Conservation (phyloP, 1,140 invertebrate species). For the Micrasema longulum region DNA sequence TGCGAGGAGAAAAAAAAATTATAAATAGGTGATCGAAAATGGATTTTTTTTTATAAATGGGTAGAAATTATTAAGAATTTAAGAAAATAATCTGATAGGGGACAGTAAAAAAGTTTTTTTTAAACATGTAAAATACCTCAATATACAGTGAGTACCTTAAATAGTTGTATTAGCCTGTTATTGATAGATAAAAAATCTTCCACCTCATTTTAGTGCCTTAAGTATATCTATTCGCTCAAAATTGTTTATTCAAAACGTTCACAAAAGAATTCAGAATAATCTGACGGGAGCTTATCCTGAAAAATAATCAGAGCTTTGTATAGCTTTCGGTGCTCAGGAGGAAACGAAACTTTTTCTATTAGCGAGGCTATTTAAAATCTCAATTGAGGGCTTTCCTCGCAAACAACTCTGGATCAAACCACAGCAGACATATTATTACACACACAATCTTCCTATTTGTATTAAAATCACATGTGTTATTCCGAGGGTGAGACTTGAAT, state of each 20-base stretch:
- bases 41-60: too few species aligned
- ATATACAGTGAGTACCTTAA: too few species aligned
- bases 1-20: too few species aligned
- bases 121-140: too few species aligned
- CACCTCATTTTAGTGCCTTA: not conserved
- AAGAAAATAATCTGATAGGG: too few species aligned
- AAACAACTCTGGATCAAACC: slow-evolving; percentile 3
- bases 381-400: slow-evolving; percentile 30
- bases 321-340: slow-evolving; percentile 36
- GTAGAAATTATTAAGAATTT: too few species aligned
- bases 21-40: too few species aligned
- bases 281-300: slow-evolving; percentile 43
- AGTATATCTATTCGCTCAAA: slow-evolving; percentile 33
- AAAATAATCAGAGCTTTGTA: slow-evolving; percentile 49
- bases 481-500: too few species aligned
- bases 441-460: not conserved
- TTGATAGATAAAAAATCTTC: not conserved
- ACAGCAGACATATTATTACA: slow-evolving; percentile 11
- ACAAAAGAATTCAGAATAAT: slow-evolving; percentile 45
- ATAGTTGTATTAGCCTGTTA: too few species aligned
- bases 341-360: slow-evolving; percentile 41
- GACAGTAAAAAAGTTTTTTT: too few species aligned
- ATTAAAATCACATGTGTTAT: too few species aligned
- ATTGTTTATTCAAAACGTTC: slow-evolving; percentile 44
- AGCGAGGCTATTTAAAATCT: slow-evolving; percentile 39